Percentiles rank a stretch among this genome's conserved stretches.
Evolutionary conservation across 2,797 vertebrate genomes (phyloP).

Genomic region (Syngnathus rostellatus): DNA sequence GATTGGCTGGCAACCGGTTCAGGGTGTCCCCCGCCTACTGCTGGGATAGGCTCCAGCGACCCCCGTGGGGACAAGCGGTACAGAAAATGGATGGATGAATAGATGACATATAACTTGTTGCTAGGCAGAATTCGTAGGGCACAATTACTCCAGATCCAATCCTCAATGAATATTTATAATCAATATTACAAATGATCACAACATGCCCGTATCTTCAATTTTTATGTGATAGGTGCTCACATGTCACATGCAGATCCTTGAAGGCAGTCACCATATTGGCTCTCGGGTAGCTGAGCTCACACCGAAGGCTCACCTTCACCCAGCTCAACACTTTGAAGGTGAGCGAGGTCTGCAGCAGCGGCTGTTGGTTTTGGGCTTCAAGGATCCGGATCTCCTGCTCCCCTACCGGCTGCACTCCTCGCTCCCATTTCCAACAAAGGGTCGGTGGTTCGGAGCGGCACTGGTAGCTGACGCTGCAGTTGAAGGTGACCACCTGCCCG

Average conservation of each 20-base stretch:
- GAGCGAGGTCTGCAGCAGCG: slow-evolving; percentile 47
- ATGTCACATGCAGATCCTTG: slow-evolving; percentile 63
- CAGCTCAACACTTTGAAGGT: slow-evolving; percentile 57
- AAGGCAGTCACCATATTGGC: slow-evolving; percentile 15
- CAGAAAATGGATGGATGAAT: too few species aligned
- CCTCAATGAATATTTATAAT: background rate
- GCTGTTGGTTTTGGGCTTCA: slow-evolving; percentile 22
- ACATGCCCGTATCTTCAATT: too few species aligned
- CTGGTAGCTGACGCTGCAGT: slow-evolving; percentile 62
- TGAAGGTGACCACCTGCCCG: slow-evolving; percentile 63
- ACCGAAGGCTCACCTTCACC: slow-evolving; percentile 61
- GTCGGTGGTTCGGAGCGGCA: slow-evolving; percentile 62
- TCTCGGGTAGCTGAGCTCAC: slow-evolving; percentile 56
- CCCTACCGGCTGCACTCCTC: slow-evolving; percentile 32
- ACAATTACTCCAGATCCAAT: background rate
- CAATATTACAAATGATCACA: too few species aligned
- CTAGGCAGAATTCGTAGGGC: background rate
- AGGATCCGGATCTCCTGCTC: slow-evolving; percentile 16
- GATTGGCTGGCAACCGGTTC: too few species aligned
- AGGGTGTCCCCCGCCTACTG: too few species aligned
- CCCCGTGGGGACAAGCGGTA: too few species aligned
- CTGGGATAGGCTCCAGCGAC: too few species aligned
- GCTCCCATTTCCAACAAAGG: slow-evolving; percentile 64
- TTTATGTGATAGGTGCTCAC: slow-evolving; percentile 44
- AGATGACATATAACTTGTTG: background rate